Percentiles rank a stretch among this genome's conserved stretches.
phyloP scores from a whole-genome alignment of 2,888 invertebrate species.

The Eledona agricola region DNA sequence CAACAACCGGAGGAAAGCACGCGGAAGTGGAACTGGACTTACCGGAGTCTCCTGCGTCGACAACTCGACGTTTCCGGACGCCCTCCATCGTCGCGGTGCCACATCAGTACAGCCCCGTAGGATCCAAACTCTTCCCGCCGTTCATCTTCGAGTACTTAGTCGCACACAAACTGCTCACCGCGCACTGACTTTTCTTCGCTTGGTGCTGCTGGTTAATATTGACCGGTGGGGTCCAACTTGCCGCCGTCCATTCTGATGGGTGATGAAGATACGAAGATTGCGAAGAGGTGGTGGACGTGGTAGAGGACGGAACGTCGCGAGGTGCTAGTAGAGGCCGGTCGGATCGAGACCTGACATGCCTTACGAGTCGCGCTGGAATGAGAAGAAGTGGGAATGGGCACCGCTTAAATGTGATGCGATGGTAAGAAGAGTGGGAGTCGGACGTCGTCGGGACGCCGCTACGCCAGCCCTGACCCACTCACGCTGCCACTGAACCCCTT shows the following conservation, averaged over 20 bases:
- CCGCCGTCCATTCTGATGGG: slow-evolving; percentile 58
- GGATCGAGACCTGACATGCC: slow-evolving; percentile 60
- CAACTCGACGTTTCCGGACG: slow-evolving; percentile 63
- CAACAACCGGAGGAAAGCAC: slow-evolving; percentile 53
- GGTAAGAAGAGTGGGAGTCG: slow-evolving; percentile 48
- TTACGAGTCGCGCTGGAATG: slow-evolving; percentile 49
- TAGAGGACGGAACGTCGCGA: slow-evolving; percentile 31
- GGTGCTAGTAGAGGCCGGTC: slow-evolving; percentile 55
- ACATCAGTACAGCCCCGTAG: slow-evolving; percentile 62
- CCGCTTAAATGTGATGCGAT: slow-evolving; percentile 52
- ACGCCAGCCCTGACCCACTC: slow-evolving; percentile 62
- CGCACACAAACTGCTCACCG: slow-evolving; percentile 36
- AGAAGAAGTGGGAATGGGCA: slow-evolving; percentile 47
- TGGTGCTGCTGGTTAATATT: no score
- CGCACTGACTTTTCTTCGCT: no score
- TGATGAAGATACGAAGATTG: background rate
- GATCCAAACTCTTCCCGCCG: slow-evolving; percentile 56
- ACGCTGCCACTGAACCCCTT: slow-evolving; percentile 60
- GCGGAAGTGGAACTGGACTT: slow-evolving; percentile 54
- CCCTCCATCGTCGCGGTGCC: slow-evolving; percentile 61
- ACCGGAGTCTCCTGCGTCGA: slow-evolving; percentile 61
- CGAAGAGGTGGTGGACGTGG: slow-evolving; percentile 9
- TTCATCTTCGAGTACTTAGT: slow-evolving; percentile 34
- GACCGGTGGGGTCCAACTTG: slow-evolving; percentile 61
- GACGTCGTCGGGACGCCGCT: slow-evolving; percentile 50